Conservation (phyloP, 2,113 vertebrate genomes). For the Onychostoma macrolepis region DNA sequence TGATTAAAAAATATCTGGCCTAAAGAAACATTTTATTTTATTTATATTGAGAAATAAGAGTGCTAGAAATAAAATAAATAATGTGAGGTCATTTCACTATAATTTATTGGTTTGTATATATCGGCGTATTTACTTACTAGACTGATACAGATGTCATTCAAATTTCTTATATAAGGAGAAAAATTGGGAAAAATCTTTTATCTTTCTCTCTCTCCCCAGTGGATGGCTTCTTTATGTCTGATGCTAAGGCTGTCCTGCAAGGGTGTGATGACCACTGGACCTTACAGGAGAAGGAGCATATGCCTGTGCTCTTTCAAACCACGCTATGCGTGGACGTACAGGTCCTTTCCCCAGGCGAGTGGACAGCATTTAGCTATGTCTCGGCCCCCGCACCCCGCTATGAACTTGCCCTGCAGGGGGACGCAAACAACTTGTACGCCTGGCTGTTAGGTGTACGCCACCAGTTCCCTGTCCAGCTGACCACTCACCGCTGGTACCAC, state of each 20-base stretch:
- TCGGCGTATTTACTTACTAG: not conserved
- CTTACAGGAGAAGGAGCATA: constrained; percentile 55
- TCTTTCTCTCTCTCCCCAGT: constrained; percentile 22
- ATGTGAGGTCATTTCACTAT: not conserved
- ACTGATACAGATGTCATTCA: not conserved
- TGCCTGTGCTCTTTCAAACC: constrained; percentile 67
- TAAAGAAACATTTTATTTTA: not conserved
- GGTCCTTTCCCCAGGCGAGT: constrained; percentile 65
- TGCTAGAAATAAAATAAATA: not conserved
- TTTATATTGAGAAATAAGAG: not conserved
- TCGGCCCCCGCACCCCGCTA: constrained; percentile 53
- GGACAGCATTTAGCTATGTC: constrained; percentile 77
- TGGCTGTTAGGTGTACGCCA: constrained; percentile 74
- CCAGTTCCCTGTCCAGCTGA: constrained; percentile 65
- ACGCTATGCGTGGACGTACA: constrained; percentile 74
- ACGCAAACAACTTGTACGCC: constrained; percentile 64
- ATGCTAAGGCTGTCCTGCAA: constrained; percentile 71
- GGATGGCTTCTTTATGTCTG: constrained; percentile 67
- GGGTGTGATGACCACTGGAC: constrained; percentile 75
- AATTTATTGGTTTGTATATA: not conserved
- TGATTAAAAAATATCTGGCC: too few species aligned
- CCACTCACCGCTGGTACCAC: constrained; percentile 63
- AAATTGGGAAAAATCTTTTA: not conserved
- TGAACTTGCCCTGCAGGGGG: constrained; percentile 73
- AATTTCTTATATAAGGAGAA: not conserved